These are phyloP conservation scores for Ellobium chinense DNA, from an alignment of 2,888 invertebrate genomes.

Conservation along the genomic window DNA sequence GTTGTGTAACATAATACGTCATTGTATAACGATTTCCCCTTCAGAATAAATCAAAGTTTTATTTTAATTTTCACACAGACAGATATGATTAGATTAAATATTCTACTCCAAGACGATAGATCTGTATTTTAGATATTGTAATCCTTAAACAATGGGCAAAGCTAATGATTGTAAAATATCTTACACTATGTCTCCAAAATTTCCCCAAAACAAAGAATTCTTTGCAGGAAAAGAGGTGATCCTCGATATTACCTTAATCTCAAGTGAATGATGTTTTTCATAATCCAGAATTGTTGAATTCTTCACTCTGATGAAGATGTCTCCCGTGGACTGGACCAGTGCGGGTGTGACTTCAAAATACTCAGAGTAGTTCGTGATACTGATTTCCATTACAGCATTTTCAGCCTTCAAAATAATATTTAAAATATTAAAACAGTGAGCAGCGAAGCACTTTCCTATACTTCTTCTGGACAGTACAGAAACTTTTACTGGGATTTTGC, in stretches of 20 bases:
- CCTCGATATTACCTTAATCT: conserved; percentile 45
- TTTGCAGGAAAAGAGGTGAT: not conserved
- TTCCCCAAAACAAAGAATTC: too few relatives aligned
- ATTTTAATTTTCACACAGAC: too few relatives aligned
- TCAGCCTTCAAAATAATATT: too few relatives aligned
- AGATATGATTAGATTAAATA: not conserved
- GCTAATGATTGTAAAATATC: too few relatives aligned
- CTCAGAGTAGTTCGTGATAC: not conserved
- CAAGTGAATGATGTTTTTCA: conserved; percentile 23
- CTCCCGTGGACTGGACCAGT: conserved; percentile 38
- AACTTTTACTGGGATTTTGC: not conserved
- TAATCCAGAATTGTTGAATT: conserved; percentile 47
- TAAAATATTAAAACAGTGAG: not conserved
- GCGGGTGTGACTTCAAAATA: conserved; percentile 47
- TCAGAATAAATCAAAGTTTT: too few relatives aligned
- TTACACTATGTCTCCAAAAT: too few relatives aligned
- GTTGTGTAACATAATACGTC: too few relatives aligned
- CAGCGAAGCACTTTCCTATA: too few relatives aligned
- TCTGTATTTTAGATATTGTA: not conserved
- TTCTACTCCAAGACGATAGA: not conserved
- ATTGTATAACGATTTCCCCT: too few relatives aligned
- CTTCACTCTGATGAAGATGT: conserved; percentile 44
- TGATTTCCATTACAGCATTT: conserved; percentile 16
- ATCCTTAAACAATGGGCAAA: not conserved
- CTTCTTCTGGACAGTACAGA: too few relatives aligned